Evolutionary conservation across 2,888 invertebrate genomes (phyloP).

Genomic region (Steromphala cineraria): DNA sequence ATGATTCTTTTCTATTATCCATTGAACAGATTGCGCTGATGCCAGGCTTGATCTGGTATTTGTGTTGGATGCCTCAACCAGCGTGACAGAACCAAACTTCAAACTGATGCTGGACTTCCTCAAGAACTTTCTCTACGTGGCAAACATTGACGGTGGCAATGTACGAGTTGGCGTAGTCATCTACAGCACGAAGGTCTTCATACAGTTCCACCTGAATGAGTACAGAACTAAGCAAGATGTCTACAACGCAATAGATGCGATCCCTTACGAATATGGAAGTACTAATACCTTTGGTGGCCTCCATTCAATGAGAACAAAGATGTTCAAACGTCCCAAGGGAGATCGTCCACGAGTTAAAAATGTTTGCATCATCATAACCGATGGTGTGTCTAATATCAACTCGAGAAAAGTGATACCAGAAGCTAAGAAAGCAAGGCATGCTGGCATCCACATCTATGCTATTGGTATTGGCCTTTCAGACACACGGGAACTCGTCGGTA

Average conservation of each 20-base stretch:
- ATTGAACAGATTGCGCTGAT: conserved; percentile 34
- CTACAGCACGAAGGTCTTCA: conserved; percentile 60
- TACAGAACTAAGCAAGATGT: conserved; percentile 51
- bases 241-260: conserved; percentile 53
- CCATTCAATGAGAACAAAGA: conserved; percentile 51
- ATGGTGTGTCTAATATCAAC: conserved; percentile 72
- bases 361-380: conserved; percentile 66
- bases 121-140: conserved; percentile 55
- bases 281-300: conserved; percentile 70
- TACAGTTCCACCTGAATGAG: conserved; percentile 61
- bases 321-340: conserved; percentile 62
- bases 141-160: conserved; percentile 58
- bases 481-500: conserved; percentile 49
- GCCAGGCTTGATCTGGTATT: conserved; percentile 60
- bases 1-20: too few relatives aligned
- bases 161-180: conserved; percentile 63
- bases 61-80: conserved; percentile 67
- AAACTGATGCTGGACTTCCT: conserved; percentile 56
- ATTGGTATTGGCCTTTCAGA: conserved; percentile 56
- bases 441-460: conserved; percentile 53
- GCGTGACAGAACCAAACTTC: conserved; percentile 63
- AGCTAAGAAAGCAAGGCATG: conserved; percentile 52
- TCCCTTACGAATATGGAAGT: conserved; percentile 62
- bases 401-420: conserved; percentile 58
- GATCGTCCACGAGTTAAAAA: conserved; percentile 63